Conservation (phyloP, 2,113 vertebrate species). For the Lontra canadensis region DNA sequence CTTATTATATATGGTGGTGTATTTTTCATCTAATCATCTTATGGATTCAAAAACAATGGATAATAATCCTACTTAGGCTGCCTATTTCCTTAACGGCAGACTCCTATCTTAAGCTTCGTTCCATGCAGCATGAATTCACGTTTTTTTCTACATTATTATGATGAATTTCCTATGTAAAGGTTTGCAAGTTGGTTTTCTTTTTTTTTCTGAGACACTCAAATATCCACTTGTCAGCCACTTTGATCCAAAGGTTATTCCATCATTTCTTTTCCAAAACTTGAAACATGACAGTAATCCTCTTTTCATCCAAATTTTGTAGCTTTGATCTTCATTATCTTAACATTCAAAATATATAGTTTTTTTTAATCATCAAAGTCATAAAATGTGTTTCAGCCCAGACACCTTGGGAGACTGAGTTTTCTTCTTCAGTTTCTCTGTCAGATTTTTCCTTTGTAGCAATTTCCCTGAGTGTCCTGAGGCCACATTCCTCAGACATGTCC, state of each 20-base stretch:
- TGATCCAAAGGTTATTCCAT: neutral
- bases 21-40: neutral
- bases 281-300: slow-evolving; percentile 40
- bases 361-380: slow-evolving; percentile 42
- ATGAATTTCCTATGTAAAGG: neutral
- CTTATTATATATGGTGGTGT: neutral
- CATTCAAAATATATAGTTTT: slow-evolving; percentile 41
- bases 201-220: neutral
- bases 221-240: neutral
- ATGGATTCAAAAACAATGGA: neutral
- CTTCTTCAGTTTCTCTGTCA: slow-evolving; percentile 1
- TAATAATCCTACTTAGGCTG: neutral
- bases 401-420: neutral
- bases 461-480: neutral
- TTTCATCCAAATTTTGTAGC: slow-evolving; percentile 31
- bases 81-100: neutral
- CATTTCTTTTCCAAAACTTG: slow-evolving; percentile 24
- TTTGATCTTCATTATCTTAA: slow-evolving; percentile 69
- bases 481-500: slow-evolving; percentile 24
- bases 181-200: neutral
- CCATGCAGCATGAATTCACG: neutral
- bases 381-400: slow-evolving; percentile 46
- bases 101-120: neutral
- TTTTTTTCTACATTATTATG: neutral
- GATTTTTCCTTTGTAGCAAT: neutral